Conservation (phyloP, 2,113 vertebrate species). For the Alligator mississippiensis region DNA sequence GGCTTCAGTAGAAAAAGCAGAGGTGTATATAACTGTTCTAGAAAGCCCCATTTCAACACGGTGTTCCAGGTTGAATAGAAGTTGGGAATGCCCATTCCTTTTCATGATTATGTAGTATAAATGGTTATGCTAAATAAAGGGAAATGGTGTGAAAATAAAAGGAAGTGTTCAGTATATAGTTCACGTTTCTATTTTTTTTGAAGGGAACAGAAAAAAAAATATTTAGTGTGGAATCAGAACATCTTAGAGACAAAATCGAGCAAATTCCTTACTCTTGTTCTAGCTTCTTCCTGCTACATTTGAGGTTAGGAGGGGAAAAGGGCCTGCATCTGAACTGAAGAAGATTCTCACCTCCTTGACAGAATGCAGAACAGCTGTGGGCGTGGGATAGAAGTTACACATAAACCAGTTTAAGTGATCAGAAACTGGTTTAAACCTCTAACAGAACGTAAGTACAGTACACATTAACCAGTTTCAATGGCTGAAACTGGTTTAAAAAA, state of each 20-base stretch:
- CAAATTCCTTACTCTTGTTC: neutral
- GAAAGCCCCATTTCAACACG: too few species aligned
- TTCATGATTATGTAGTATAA: slow-evolving; percentile 9
- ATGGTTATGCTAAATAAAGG: slow-evolving; percentile 56
- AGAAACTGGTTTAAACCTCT: too few species aligned
- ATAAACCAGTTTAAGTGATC: too few species aligned
- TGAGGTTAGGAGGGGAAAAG: neutral
- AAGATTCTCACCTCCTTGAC: neutral
- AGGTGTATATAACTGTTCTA: too few species aligned
- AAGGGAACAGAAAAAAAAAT: slow-evolving; percentile 32
- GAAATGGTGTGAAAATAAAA: slow-evolving; percentile 48
- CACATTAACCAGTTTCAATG: too few species aligned
- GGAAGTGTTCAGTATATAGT: slow-evolving; percentile 47
- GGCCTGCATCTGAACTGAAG: neutral
- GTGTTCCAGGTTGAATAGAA: neutral
- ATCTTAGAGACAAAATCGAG: neutral
- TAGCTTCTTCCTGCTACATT: neutral
- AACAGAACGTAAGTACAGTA: too few species aligned
- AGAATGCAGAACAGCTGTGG: neutral
- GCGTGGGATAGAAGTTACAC: too few species aligned
- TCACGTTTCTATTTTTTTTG: neutral
- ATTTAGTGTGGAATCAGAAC: slow-evolving; percentile 7
- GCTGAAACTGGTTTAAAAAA: too few species aligned
- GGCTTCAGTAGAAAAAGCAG: neutral
- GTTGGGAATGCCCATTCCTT: neutral